Evolutionary conservation across 2,888 invertebrate genomes (phyloP).

Genomic region (Geotrupes spiniger): DNA sequence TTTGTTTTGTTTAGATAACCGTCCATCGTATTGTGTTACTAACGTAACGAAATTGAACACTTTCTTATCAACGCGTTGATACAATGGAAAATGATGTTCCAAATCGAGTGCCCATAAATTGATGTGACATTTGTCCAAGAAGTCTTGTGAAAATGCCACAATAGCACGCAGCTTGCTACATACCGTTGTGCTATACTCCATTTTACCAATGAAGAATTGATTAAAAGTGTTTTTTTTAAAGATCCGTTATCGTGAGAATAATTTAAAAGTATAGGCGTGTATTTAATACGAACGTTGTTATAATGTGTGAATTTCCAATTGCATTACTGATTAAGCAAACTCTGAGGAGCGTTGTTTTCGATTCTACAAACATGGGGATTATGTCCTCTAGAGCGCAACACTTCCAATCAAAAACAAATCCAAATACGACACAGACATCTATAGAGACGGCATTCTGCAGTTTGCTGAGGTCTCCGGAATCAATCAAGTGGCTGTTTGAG

Average conservation of each 20-base stretch:
- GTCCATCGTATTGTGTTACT: no score
- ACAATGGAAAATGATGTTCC: no score
- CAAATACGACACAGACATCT: slow-evolving; percentile 11
- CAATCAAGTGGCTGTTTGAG: slow-evolving; percentile 19
- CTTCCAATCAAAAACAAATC: slow-evolving; percentile 19
- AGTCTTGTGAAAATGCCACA: slow-evolving; percentile 1
- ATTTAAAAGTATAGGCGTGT: slow-evolving; percentile 4
- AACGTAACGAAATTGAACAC: no score
- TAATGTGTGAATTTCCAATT: slow-evolving; percentile 29
- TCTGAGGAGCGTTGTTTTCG: slow-evolving; percentile 24
- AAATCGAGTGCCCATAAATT: neutral
- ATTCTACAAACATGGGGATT: slow-evolving; percentile 29
- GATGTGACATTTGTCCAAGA: neutral
- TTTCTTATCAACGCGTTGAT: no score
- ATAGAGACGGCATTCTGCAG: slow-evolving; percentile 19
- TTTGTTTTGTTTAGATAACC: no score
- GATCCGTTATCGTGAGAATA: slow-evolving; percentile 3
- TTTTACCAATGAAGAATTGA: slow-evolving; percentile 20
- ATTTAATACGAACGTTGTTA: slow-evolving; percentile 14
- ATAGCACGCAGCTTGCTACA: slow-evolving; percentile 2
- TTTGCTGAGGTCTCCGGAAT: slow-evolving; percentile 19
- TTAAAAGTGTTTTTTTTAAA: slow-evolving; percentile 15
- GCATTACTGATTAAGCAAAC: slow-evolving; percentile 26
- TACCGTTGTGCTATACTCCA: slow-evolving; percentile 16
- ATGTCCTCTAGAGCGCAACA: slow-evolving; percentile 23